These are phyloP conservation scores for Megathymus violae DNA, from an alignment of 1,140 invertebrate species.

Conservation along the genomic window DNA sequence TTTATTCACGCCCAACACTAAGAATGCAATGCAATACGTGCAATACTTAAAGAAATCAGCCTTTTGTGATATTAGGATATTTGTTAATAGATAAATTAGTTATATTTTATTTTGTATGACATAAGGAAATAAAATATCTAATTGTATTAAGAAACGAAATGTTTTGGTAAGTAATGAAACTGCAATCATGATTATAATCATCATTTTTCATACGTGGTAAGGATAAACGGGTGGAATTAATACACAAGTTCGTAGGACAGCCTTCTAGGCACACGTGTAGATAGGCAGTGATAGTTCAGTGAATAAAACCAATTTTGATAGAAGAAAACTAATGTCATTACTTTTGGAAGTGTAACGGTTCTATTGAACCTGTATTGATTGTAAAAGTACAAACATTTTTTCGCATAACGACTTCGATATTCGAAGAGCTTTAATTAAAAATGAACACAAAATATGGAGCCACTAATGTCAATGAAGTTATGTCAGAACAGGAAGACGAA, in stretches of 20 bases:
- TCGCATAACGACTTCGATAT: neutral
- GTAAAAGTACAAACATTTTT: neutral
- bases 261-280: slow-evolving; percentile 53
- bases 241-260: slow-evolving; percentile 48
- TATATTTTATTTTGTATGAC: neutral
- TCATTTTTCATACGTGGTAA: slow-evolving; percentile 20
- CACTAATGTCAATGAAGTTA: slow-evolving; percentile 54
- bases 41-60: neutral
- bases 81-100: neutral
- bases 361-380: slow-evolving; percentile 9
- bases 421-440: slow-evolving; percentile 8
- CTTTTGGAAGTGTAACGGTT: neutral
- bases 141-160: neutral
- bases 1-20: neutral
- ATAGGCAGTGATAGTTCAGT: slow-evolving; percentile 39
- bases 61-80: neutral
- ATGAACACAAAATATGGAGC: slow-evolving; percentile 60
- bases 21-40: neutral
- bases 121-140: neutral
- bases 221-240: slow-evolving; percentile 35
- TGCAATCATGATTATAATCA: slow-evolving; percentile 21
- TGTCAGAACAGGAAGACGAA: slow-evolving; percentile 45
- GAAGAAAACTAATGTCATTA: neutral
- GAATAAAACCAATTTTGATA: slow-evolving; percentile 12
- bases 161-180: slow-evolving; percentile 1